phyloP scores from a whole-genome alignment of 2,797 vertebrate genomes.

The Hozukius guyotensis region DNA sequence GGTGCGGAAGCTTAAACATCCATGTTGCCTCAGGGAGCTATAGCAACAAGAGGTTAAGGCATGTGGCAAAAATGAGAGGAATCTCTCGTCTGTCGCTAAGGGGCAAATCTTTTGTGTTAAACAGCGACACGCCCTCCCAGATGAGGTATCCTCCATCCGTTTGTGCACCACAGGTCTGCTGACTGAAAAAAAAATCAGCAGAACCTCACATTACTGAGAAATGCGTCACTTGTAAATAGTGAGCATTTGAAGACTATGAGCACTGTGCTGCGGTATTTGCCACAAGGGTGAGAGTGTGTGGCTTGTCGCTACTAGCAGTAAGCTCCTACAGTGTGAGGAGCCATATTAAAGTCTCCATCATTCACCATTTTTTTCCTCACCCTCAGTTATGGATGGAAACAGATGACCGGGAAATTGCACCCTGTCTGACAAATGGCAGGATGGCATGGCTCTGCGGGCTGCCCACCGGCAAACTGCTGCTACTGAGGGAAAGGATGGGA shows the following conservation, averaged over 20 bases:
- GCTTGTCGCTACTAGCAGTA: conserved; percentile 29
- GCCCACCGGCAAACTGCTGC: conserved; percentile 73
- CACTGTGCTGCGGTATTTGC: conserved; percentile 65
- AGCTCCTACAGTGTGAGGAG: conserved; percentile 38
- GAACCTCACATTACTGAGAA: conserved; percentile 56
- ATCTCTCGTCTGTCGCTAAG: conserved; percentile 51
- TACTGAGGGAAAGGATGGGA: conserved; percentile 64
- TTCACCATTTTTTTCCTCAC: conserved; percentile 56
- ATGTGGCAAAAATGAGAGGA: conserved; percentile 48
- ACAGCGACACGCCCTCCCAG: conserved; percentile 42
- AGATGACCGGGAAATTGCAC: conserved; percentile 76
- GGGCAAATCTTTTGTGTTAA: conserved; percentile 44
- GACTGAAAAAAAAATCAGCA: conserved; percentile 36
- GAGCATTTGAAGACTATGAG: conserved; percentile 49
- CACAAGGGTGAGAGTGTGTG: conserved; percentile 51
- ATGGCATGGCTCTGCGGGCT: conserved; percentile 68
- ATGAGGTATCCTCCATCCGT: conserved; percentile 34
- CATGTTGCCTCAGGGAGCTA: conserved; percentile 26
- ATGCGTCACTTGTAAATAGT: conserved; percentile 67
- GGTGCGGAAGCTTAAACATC: conserved; percentile 13
- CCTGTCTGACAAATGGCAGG: conserved; percentile 76
- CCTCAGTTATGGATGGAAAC: conserved; percentile 72
- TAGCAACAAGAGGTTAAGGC: conserved; percentile 44
- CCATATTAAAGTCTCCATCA: conserved; percentile 63
- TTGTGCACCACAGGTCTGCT: conserved; percentile 27